Conservation (phyloP, 2,113 vertebrate genomes). For the Chaetops frenatus region DNA sequence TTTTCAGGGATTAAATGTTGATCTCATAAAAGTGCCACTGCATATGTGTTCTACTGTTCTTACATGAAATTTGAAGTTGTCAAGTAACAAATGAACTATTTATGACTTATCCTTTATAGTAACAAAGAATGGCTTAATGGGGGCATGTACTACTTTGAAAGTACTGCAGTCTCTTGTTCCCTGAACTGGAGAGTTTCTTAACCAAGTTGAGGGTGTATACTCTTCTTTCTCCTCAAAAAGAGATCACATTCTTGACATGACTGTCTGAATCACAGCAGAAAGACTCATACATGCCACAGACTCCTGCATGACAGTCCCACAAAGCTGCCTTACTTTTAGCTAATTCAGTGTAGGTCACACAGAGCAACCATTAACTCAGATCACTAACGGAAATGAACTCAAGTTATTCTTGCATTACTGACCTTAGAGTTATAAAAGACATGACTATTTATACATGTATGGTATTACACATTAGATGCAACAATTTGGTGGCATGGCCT, state of each 20-base stretch:
- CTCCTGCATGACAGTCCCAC: neutral
- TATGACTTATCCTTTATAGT: constrained; percentile 2
- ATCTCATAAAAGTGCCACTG: neutral
- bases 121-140: constrained; percentile 26
- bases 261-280: neutral
- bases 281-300: neutral
- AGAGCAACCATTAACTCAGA: neutral
- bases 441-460: too few species aligned
- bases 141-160: neutral
- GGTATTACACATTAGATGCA: neutral
- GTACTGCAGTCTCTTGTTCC: neutral
- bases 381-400: neutral
- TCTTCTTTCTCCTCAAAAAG: neutral
- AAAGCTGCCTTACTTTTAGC: neutral
- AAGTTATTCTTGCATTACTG: neutral
- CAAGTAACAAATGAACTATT: constrained; percentile 43
- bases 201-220: neutral
- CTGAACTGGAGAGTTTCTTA: neutral
- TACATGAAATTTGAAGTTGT: neutral
- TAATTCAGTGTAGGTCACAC: neutral
- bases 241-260: neutral
- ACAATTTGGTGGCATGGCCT: neutral
- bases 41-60: neutral
- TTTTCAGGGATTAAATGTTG: neutral
- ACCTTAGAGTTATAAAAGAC: neutral